Base-by-base conservation (phyloP, 2,797 vertebrate genomes). In the Melanotaenia boesemani region DNA sequence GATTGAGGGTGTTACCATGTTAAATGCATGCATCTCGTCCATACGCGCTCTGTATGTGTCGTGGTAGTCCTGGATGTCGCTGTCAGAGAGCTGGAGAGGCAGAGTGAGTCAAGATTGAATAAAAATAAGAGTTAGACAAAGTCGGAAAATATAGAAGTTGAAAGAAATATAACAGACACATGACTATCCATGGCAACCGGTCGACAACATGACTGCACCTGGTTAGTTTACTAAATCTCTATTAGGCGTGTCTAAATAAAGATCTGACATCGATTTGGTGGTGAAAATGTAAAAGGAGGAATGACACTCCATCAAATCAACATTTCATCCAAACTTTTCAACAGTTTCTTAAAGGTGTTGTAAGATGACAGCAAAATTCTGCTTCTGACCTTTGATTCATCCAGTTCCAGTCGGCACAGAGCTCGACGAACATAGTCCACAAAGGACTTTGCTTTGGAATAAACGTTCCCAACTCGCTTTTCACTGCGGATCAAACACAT, bases 1-100 rank as follows among this genome's bases (percentile, higher is more conserved):
- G 2, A 52, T 0, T 1, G 15, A 64, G 9, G 55, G 30, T 52
- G 93, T 95, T 91, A 98, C 98, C 97, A 97, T 96, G 89, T 98
- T 99, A 87, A 99, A 99, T 70, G 97, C 97, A 76, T 96, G 95
- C 91, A 99, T 95, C 81, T 99, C 97, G 61, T 87, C 92, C 94
- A 93, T 95, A 77, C 97, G 94, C 30, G 93, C 90, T 44, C 86
- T 91, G 91, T 96, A 96, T 24, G 86, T 87, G 86, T 97, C 92
- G 3, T 95, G 94, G 92, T 97, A 98, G 70, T 88, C 90, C 94
- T 96, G 95, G 92, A 98, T 95, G 80, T 87, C 83, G 22, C 78
- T 59, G 88, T 98, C 97, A 32, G 95, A 92, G 13, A 99, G 91
- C 97, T 99, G 91, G 34, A 90, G 89, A 76, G 70, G 75, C 73